phyloP scores from a whole-genome alignment of 64 coral and sea anemone species.

The Trachythela sp. region DNA sequence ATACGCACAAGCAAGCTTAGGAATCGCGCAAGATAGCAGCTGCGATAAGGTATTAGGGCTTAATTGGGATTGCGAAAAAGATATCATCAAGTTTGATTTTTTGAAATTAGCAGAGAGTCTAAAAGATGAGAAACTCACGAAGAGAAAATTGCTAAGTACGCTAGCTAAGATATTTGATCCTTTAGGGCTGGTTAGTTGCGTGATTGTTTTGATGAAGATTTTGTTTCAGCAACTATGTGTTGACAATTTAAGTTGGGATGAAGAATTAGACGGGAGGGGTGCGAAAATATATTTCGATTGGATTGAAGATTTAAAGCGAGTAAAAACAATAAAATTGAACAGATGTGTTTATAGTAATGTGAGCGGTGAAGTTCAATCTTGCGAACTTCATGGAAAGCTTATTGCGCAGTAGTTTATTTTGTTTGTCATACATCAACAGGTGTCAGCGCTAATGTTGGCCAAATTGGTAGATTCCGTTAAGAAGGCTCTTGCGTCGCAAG shows the following conservation, averaged over 20 bases:
- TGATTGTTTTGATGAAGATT: conserved; percentile 54
- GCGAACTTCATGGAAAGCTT: not conserved
- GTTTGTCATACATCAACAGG: not conserved
- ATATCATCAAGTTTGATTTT: conserved; percentile 35
- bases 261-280: not conserved
- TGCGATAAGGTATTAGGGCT: conserved; percentile 42
- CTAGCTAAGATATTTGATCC: conserved; percentile 55
- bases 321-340: not conserved
- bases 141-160: conserved; percentile 57
- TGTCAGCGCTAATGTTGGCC: not conserved
- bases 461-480: not conserved
- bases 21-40: not conserved
- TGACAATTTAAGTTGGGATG: not conserved
- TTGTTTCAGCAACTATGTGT: conserved; percentile 44
- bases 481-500: not conserved
- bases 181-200: conserved; percentile 46
- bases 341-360: not conserved
- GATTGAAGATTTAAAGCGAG: not conserved
- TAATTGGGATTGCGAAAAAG: conserved; percentile 36
- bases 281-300: not conserved
- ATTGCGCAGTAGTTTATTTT: not conserved
- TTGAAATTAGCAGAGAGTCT: conserved; percentile 13
- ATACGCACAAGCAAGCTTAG: not conserved
- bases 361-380: not conserved
- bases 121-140: conserved; percentile 21